Evolutionary conservation across 2,113 vertebrate species (phyloP), one percentile per base, ranked within the genome.

Genomic region (Xenopus borealis): DNA sequence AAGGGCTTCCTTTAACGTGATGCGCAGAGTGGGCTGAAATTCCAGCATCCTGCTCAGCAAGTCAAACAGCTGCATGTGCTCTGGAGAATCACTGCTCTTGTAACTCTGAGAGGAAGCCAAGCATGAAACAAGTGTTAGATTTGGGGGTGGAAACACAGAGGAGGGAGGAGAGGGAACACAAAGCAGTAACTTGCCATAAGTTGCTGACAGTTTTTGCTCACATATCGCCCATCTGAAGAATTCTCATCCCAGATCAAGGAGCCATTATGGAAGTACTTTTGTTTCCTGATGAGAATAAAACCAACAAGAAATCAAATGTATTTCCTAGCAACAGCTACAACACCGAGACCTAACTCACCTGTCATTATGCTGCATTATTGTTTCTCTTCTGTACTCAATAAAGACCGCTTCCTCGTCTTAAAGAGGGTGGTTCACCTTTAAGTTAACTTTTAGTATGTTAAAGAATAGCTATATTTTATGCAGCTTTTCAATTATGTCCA

Each of bases 181-280:
- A 27, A 55, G 65, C 72, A 78, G 80, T 5, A n/a, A 76, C 87
- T 82, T 84, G 97, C 97, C 92, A 89, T 90, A 53, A 99, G 88
- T 16, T 96, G 95, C 78, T 94, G 98, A 90, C 94, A 98, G 87
- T 96, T 95, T 85, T 97, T 96, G 81, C 89, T 94, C 70, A 99
- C 94, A 0, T 98, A 98, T 87, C 95, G 89, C n/a, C 95, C 96
- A 0, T 95, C 85, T 0, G 95, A 94, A 2, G 94, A 92, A 82
- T 93, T 91, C 53, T 88, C 87, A 65, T 99, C 95, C 97, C 96
- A 98, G 47, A 98, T 93, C 84, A 99, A 86, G 75, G 79, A 89
- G 63, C 91, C 91, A 0, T 93, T 94, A 80, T 96, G 93, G 82
- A 98, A 93, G 63, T 94, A 98, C 3, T 95, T 92, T 9, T 93